phyloP scores from a whole-genome alignment of 2,888 invertebrate genomes.

The Drosophila vallismaia region DNA sequence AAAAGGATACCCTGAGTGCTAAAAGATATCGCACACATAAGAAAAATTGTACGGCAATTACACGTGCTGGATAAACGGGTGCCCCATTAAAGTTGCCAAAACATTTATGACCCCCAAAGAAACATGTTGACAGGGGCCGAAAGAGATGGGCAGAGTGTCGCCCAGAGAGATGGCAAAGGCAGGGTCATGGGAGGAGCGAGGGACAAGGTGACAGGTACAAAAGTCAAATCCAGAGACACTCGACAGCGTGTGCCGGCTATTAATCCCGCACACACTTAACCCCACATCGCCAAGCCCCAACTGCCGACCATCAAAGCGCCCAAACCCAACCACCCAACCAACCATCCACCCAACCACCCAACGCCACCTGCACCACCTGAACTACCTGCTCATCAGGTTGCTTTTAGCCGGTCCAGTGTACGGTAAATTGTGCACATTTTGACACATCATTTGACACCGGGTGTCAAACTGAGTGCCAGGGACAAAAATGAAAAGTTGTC shows the following conservation, averaged over 20 bases:
- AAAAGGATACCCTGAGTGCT: constrained; percentile 15
- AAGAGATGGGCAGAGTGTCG: constrained; percentile 17
- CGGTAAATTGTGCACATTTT: constrained; percentile 78
- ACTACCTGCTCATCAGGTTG: constrained; percentile 32
- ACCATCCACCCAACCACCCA: neutral
- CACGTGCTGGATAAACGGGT: constrained; percentile 66
- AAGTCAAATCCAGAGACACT: constrained; percentile 31
- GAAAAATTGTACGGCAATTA: constrained; percentile 62
- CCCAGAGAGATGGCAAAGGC: neutral
- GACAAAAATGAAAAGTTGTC: constrained; percentile 73
- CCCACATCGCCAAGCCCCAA: constrained; percentile 12
- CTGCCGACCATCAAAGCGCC: neutral
- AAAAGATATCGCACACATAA: constrained; percentile 27
- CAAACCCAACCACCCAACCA: too few species aligned
- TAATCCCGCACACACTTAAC: constrained; percentile 71
- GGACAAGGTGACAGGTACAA: constrained; percentile 24
- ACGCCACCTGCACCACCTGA: neutral
- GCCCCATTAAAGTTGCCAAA: constrained; percentile 72
- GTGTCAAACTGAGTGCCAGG: constrained; percentile 64
- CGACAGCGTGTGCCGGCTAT: constrained; percentile 61
- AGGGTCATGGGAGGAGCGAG: neutral
- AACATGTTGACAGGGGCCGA: constrained; percentile 57
- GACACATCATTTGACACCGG: constrained; percentile 81
- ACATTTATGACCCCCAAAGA: constrained; percentile 79
- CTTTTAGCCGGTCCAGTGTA: constrained; percentile 53